Percentiles rank a stretch among this genome's conserved stretches.
These are phyloP conservation scores for Petrocephalus sullivani DNA, from an alignment of 2,797 vertebrate genomes.

Conservation along the genomic window DNA sequence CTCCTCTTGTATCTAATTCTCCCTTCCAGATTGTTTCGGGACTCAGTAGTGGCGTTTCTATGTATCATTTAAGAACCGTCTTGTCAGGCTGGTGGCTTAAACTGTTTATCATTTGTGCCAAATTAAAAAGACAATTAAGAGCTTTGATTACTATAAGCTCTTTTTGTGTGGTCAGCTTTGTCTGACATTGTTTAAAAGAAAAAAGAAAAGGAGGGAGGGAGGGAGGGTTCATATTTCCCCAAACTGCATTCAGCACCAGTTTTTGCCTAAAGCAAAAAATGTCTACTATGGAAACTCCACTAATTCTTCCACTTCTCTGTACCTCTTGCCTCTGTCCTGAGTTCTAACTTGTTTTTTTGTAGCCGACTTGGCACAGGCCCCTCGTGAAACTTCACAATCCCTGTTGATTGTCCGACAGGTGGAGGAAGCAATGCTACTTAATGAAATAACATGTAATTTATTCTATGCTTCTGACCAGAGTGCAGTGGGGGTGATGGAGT, in stretches of 20 bases:
- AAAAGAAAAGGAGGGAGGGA: neutral
- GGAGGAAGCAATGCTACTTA: constrained; percentile 77
- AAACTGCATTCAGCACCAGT: neutral
- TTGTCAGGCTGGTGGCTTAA: neutral
- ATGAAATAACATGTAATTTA: constrained; percentile 77
- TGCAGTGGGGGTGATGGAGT: constrained; percentile 69
- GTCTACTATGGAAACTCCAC: constrained; percentile 50
- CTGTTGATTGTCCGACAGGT: constrained; percentile 78
- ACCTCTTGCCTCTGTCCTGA: constrained; percentile 57
- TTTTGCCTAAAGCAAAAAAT: neutral
- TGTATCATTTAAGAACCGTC: constrained; percentile 28
- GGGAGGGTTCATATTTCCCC: neutral
- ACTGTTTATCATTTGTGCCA: neutral
- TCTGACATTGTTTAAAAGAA: neutral
- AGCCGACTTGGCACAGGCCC: constrained; percentile 61
- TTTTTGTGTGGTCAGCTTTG: neutral
- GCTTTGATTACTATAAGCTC: neutral
- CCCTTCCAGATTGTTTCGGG: constrained; percentile 48
- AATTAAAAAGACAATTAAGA: neutral
- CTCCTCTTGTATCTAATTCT: constrained; percentile 43
- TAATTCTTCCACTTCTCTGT: constrained; percentile 40
- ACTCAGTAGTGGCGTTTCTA: constrained; percentile 52
- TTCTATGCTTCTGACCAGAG: constrained; percentile 81
- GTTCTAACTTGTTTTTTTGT: constrained; percentile 60
- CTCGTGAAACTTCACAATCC: constrained; percentile 72